Evolutionary conservation across 2,797 vertebrate species (phyloP).

Genomic region (Halcyon badia): DNA sequence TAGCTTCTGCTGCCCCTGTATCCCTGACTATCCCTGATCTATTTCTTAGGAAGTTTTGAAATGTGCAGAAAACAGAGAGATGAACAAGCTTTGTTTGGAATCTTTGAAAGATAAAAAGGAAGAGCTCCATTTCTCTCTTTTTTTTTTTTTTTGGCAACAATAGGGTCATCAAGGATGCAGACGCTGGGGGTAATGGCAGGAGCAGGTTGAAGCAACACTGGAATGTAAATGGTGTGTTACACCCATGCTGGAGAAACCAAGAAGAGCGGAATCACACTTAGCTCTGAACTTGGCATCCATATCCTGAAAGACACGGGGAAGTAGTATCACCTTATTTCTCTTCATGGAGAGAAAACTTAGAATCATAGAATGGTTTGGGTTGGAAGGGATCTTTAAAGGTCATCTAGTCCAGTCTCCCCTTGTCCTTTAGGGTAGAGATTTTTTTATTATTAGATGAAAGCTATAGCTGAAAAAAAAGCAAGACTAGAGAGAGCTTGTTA

Average conservation of each 20-base stretch:
- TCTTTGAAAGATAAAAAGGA: not conserved
- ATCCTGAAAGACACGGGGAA: not conserved
- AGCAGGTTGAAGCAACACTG: not conserved
- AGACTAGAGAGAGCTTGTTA: not conserved
- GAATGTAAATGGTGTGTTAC: not conserved
- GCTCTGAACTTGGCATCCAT: not conserved
- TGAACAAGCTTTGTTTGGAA: not conserved
- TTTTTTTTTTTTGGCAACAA: slow-evolving; percentile 37
- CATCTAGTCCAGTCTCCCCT: no score
- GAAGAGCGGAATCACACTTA: not conserved
- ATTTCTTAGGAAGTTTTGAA: not conserved
- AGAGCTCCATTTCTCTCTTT: not conserved
- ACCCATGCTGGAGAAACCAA: not conserved
- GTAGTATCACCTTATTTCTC: not conserved
- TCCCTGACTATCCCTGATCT: not conserved
- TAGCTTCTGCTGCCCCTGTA: not conserved
- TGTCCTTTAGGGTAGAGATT: not conserved
- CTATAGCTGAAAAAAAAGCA: not conserved
- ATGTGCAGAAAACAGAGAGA: not conserved
- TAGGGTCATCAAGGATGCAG: not conserved
- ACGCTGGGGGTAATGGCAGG: not conserved
- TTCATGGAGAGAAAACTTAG: not conserved
- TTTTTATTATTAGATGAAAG: not conserved
- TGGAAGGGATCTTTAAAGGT: no score
- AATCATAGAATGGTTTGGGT: no score